phyloP scores from a whole-genome alignment of 2,888 invertebrate species.

The Acrobasis consociella region DNA sequence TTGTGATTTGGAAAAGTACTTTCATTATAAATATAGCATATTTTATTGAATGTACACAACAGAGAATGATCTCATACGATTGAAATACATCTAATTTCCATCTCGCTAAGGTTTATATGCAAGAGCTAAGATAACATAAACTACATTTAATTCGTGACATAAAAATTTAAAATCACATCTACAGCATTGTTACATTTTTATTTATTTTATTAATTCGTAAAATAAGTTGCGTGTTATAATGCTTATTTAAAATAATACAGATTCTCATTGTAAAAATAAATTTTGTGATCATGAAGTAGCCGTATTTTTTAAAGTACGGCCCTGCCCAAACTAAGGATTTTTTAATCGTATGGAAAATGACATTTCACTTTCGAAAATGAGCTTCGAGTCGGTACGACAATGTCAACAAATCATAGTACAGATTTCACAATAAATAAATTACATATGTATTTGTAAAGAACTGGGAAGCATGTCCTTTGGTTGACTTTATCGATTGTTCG shows the following conservation, averaged over 20 bases:
- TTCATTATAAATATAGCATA: background rate
- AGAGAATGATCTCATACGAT: background rate
- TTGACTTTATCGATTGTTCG: background rate
- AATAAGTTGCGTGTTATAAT: background rate
- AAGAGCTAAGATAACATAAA: conserved; percentile 14
- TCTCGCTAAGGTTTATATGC: conserved; percentile 12
- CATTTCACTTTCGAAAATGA: no score
- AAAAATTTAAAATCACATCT: background rate
- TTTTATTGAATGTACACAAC: background rate
- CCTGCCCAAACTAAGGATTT: no score
- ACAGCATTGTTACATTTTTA: background rate
- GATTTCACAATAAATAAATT: no score
- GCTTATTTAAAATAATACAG: no score
- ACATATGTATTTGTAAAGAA: no score
- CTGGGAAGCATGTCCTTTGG: background rate
- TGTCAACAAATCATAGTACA: no score
- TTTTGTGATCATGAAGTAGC: no score
- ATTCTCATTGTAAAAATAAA: no score
- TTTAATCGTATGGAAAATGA: no score
- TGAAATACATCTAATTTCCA: background rate
- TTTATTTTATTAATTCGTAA: background rate
- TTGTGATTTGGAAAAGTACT: background rate
- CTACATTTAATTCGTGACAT: conserved; percentile 9
- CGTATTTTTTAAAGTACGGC: no score
- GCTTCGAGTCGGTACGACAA: no score